Evolutionary conservation across 2,888 invertebrate genomes (phyloP), one percentile per base, ranked within the genome.

Genomic region (Volucella inflata): DNA sequence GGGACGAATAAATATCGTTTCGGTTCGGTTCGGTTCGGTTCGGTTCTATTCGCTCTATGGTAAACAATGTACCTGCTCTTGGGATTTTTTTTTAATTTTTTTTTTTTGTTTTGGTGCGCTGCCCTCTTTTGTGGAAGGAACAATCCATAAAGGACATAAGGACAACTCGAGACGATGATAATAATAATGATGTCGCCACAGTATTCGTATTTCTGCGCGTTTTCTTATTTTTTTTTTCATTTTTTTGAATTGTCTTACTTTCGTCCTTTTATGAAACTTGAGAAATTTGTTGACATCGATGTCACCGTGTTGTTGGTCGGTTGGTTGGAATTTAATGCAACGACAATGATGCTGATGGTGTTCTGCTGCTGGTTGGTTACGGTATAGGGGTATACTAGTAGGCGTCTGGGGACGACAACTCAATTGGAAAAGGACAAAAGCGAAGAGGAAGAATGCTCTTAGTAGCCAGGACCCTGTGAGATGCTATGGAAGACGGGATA

Each of bases 241-340:
- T 30, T 30, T 30, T 3, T 30, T 6, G 30, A 30, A 30, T 30
- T 30, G 30, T 30, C 30, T 78, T 72, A 68, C 60, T 74, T 67
- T 72, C 71, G 85, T 81, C 81, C 81, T 85, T 72, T 81, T 81
- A 81, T 85, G 85, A 81, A 85, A 85, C 85, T 81, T 85, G 85
- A 85, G 85, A 85, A 85, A 81, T 85, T 81, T 85, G 85, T 85
- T 85, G 85, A 85, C 85, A 85, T 85, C 85, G 81, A 85, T 85
- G 85, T 85, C 85, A 85, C 81, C 85, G 76, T 6, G 30, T 30
- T 30, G 30, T 30, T 30, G 30, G 30, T 30, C 30, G 30, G 30
- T 30, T 81, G 72, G 85, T 72, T 64, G 85, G 85, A 85, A 85
- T 85, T 85, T 81, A 85, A 81, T 85, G 85, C 85, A 85, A 72